Evolutionary conservation across 2,888 invertebrate genomes (phyloP).

Genomic region (Tipula vernalis): DNA sequence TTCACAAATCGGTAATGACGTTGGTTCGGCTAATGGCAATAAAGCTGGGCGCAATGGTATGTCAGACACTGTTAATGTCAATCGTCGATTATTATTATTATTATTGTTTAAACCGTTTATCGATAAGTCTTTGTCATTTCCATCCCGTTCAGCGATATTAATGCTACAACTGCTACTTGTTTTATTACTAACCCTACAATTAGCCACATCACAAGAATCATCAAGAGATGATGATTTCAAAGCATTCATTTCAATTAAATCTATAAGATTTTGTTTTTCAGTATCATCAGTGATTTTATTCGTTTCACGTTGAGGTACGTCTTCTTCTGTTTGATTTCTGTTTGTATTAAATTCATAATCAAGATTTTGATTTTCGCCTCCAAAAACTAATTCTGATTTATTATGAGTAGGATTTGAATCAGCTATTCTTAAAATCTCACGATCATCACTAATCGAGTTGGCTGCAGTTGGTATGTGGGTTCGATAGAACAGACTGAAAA

Average conservation of each 20-base stretch:
- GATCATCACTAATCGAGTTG: not conserved
- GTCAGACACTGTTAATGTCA: constrained; percentile 34
- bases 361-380: not conserved
- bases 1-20: constrained; percentile 29
- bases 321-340: not conserved
- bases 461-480: not conserved
- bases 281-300: not conserved
- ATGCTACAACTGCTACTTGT: not conserved
- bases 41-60: constrained; percentile 32
- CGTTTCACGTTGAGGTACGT: not conserved
- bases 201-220: not conserved
- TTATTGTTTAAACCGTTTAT: not conserved
- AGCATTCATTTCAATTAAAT: not conserved
- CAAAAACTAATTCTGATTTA: not conserved
- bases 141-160: not conserved
- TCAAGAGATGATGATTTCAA: not conserved
- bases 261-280: not conserved
- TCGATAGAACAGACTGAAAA: not conserved
- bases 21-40: constrained; percentile 33
- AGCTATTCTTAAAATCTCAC: not conserved
- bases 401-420: not conserved
- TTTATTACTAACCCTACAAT: not conserved
- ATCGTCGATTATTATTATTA: constrained; percentile 21
- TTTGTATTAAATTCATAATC: not conserved
- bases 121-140: not conserved